Percentiles rank a stretch among this genome's conserved stretches.
These are phyloP conservation scores for Ibidorhyncha struthersii DNA, from an alignment of 2,113 vertebrate genomes.

Conservation along the genomic window DNA sequence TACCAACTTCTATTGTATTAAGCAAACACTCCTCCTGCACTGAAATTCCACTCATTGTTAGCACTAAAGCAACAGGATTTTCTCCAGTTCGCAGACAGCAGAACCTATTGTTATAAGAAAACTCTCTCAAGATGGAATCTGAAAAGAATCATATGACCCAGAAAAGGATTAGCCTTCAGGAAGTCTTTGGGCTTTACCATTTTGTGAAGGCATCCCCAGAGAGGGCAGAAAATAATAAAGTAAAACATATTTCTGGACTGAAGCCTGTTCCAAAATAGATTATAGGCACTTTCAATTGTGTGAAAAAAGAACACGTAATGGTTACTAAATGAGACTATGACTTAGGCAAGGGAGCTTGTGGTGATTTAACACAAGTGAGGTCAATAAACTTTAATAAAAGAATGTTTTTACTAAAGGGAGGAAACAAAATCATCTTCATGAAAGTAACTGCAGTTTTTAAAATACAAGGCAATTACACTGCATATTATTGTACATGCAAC, in stretches of 20 bases:
- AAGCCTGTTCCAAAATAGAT: constrained; percentile 65
- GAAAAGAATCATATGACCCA: constrained; percentile 81
- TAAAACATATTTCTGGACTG: constrained; percentile 69
- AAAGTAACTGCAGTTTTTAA: constrained; percentile 36
- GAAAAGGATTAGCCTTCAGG: constrained; percentile 81
- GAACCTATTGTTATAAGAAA: constrained; percentile 77
- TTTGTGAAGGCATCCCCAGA: constrained; percentile 73
- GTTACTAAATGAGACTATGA: constrained; percentile 24
- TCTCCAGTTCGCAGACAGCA: constrained; percentile 73
- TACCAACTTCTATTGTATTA: constrained; percentile 76
- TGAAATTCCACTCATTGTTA: constrained; percentile 82
- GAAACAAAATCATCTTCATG: background rate
- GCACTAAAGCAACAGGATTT: constrained; percentile 77
- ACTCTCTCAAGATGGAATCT: constrained; percentile 78
- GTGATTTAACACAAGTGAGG: constrained; percentile 37
- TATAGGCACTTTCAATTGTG: constrained; percentile 61
- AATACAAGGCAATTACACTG: constrained; percentile 9
- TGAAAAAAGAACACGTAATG: constrained; percentile 55
- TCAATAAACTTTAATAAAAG: constrained; percentile 61
- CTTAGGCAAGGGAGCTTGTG: constrained; percentile 19
- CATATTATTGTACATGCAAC: background rate
- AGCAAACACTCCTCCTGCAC: constrained; percentile 70
- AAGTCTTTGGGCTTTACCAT: constrained; percentile 78
- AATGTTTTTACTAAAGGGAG: background rate
- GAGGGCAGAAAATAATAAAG: constrained; percentile 73